Conservation (phyloP, 2,797 vertebrate species). For the Syndactyla subalaris region DNA sequence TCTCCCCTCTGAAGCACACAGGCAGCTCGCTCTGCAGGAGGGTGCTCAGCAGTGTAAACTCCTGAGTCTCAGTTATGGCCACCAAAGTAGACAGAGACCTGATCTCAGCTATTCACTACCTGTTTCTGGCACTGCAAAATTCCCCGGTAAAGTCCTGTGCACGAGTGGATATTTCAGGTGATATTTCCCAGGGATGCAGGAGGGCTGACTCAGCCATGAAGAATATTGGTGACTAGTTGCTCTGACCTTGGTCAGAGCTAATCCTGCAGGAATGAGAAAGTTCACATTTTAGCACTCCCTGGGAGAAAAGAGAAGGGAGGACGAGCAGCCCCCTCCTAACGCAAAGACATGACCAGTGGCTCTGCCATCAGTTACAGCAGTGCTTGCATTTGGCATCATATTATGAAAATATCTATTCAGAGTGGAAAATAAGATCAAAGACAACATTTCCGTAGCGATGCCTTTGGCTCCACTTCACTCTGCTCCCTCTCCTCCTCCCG, state of each 20-base stretch:
- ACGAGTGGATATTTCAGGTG: not conserved
- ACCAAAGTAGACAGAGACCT: slow-evolving; percentile 1
- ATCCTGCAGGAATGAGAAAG: slow-evolving; percentile 50
- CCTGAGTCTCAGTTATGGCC: not conserved
- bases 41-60: not conserved
- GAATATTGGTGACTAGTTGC: not conserved
- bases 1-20: not conserved
- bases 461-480: slow-evolving; percentile 32
- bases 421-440: slow-evolving; percentile 47
- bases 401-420: slow-evolving; percentile 65
- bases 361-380: not conserved
- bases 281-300: slow-evolving; percentile 1
- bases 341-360: not conserved
- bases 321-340: not conserved
- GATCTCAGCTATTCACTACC: not conserved
- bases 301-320: slow-evolving; percentile 9
- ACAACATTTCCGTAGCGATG: slow-evolving; percentile 20
- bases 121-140: not conserved
- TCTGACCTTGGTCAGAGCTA: slow-evolving; percentile 57
- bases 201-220: not conserved
- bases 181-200: not conserved
- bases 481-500: slow-evolving; percentile 52
- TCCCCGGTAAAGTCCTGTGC: not conserved
- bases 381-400: slow-evolving; percentile 37
- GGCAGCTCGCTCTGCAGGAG: slow-evolving; percentile 4